Evolutionary conservation across 2,888 invertebrate species (phyloP), one percentile per base, ranked within the genome.

Genomic region (Patella caerulea): DNA sequence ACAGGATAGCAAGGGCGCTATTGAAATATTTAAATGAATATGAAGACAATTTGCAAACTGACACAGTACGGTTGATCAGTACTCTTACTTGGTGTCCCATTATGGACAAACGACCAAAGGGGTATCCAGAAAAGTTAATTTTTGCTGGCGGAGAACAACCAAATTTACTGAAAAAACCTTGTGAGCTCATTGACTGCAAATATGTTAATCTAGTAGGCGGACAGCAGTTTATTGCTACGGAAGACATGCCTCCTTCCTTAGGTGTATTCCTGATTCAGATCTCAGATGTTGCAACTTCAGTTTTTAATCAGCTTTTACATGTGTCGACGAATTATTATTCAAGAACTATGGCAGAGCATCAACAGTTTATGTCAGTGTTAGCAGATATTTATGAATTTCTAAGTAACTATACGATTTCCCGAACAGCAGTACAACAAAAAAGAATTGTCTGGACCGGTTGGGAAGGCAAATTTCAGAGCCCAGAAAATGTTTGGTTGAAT

Each of bases 201-300:
- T 15, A 79, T 73, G 76, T 76, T 2, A 55, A 56, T 12, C 17
- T 83, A 14, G 75, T 77, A 5, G 86, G 85, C n/a, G 83, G 84
- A 12, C 82, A 83, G 29, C 72, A 76, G 71, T 81, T 83, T 14
- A 74, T 85, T 11, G 15, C 74, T 56, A 53, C 4, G 1, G 56
- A 71, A n/a, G 71, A 15, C 11, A 71, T 79, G 19, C 56, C 77
- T 14, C 24, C 70, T 2, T 19, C 19, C 24, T 45, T 45, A 45
- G 9, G 45, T 45, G 45, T 1, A 45, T 65, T 65, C 14, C 11
- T 54, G 55, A 29, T 75, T 7, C 52, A 45, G 14, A n/a, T 29
- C 15, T 5, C 55, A 14, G 56, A 54, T 14, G 19, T 29, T 24
- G 19, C n/a, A 24, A 12, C 34, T 17, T 11, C 53, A 45, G 77